Conservation (phyloP, 92 coral and sea anemone species). For the Palythoa caribaeorum region DNA sequence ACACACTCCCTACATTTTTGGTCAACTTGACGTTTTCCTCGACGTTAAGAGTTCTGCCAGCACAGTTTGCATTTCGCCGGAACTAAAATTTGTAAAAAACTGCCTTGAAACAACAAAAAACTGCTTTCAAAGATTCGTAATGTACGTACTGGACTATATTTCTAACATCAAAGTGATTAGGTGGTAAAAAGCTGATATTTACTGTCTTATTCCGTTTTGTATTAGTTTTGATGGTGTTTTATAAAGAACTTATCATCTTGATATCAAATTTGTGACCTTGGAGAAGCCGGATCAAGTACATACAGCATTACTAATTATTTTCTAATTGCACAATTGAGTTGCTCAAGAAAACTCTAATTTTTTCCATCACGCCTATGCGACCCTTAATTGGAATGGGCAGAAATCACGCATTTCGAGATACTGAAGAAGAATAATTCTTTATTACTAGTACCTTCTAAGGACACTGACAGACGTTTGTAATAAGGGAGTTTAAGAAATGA, state of each 20-base stretch:
- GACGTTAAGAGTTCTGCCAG: background rate
- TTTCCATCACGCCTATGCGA: slow-evolving; percentile 12
- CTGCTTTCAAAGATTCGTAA: background rate
- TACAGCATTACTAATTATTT: background rate
- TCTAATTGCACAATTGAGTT: background rate
- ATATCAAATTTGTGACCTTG: background rate
- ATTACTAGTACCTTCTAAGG: background rate
- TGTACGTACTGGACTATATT: background rate
- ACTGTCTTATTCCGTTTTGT: background rate
- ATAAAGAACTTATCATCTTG: slow-evolving; percentile 21
- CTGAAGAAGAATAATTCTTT: background rate
- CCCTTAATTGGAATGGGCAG: background rate
- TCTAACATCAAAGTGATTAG: background rate
- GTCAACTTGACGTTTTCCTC: background rate
- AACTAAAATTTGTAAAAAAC: background rate
- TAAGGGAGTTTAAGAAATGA: no score
- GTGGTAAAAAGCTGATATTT: background rate
- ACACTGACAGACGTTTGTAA: background rate
- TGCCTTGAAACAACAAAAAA: no score
- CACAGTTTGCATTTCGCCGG: background rate
- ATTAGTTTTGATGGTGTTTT: background rate
- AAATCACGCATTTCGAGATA: background rate
- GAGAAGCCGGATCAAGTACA: background rate
- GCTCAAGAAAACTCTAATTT: slow-evolving; percentile 15
- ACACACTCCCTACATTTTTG: background rate